Evolutionary conservation across 2,113 vertebrate species (phyloP), one percentile per base, ranked within the genome.

Genomic region (Caretta caretta): DNA sequence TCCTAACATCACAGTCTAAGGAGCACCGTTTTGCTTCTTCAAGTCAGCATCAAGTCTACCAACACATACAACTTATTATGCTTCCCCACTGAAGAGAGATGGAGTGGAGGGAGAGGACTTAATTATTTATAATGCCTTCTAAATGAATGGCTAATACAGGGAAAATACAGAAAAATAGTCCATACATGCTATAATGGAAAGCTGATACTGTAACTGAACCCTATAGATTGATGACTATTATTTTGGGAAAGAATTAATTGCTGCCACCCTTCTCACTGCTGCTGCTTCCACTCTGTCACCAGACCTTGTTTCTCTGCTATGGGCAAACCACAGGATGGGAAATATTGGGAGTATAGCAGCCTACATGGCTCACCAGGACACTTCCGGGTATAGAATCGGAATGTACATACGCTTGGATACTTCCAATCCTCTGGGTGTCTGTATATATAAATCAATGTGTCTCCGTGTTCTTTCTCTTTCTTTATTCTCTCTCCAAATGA

Each of bases 111-210:
- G 10, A 93, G 24, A 6, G 0, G 49, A 50, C 10, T 10, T 69
- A 80, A 81, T 88, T 91, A 82, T 46, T 91, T 53, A 82, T 6
- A 1, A 25, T 79, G 29, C 27, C 24, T 69, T 79, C 92, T 93
- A 76, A 79, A n/a, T 92, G 35, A 83, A 22, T 59, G 16, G 4
- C 20, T 83, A 85, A 54, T 84, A 59, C 80, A 54, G 3, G 85
- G 35, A 85, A 84, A 93, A 46, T 57, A 20, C 2, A 49, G 65
- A 50, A 38, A 56, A 75, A 78, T 42, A 62, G 35, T 8, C 48
- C 2, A 7, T 3, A 54, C 24, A 19, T 46, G 29, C 85, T 57
- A 53, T 31, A 76, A 59, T 76, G 29, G 19, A 72, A 83, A 92
- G 57, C 75, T 59, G 46, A 78, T 46, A 80, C 3, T 38, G 51